Percentiles rank a stretch among this genome's conserved stretches.
phyloP scores from a whole-genome alignment of 2,113 vertebrate genomes.

The Rallus limicola region DNA sequence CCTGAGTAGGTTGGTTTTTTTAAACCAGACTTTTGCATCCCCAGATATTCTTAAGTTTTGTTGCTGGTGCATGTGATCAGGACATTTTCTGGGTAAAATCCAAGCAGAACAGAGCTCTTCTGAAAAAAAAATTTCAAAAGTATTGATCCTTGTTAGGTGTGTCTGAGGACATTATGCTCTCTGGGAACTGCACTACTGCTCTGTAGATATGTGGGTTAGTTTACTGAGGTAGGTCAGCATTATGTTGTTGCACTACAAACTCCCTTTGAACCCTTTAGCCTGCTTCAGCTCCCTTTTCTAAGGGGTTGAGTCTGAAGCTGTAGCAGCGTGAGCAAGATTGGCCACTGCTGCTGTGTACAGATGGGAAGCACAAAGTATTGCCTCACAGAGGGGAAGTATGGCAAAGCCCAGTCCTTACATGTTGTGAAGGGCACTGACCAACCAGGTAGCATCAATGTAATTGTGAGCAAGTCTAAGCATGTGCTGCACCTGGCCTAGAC shows the following conservation, averaged over 20 bases:
- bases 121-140: neutral
- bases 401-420: neutral
- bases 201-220: neutral
- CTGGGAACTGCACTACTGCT: neutral
- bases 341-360: neutral
- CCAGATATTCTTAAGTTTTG: neutral
- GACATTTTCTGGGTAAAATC: neutral
- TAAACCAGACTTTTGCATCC: neutral
- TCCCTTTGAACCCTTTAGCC: neutral
- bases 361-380: neutral
- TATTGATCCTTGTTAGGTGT: neutral
- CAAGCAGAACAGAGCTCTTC: neutral
- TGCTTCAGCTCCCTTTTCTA: neutral
- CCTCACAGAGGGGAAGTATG: neutral
- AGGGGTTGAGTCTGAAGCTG: neutral
- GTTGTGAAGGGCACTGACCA: neutral
- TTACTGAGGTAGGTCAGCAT: neutral
- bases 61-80: neutral
- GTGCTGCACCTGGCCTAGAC: neutral
- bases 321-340: neutral
- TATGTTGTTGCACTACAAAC: neutral
- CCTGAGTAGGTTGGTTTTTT: neutral
- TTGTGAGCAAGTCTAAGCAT: fast-evolving
- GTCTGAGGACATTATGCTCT: neutral
- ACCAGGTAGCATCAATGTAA: fast-evolving